Conservation (phyloP, 2,113 vertebrate genomes). For the Gadus macrocephalus region DNA sequence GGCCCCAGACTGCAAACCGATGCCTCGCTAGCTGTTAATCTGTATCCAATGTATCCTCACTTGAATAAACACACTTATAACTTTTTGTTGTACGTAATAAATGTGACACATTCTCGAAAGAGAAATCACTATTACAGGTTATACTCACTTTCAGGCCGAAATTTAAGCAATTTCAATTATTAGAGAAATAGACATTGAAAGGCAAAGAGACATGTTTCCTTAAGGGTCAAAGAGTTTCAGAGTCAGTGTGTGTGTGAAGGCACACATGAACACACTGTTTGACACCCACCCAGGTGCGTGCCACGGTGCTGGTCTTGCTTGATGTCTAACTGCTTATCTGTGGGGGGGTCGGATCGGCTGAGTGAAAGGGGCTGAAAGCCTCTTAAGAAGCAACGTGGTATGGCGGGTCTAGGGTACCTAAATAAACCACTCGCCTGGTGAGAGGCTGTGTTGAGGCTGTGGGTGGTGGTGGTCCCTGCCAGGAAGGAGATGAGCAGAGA, state of each 20-base stretch:
- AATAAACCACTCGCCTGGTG: background rate
- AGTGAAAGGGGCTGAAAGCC: background rate
- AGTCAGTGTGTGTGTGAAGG: too few species aligned
- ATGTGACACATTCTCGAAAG: background rate
- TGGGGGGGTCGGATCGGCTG: background rate
- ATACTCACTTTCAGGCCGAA: too few species aligned
- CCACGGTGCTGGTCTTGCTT: too few species aligned
- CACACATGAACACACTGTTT: too few species aligned
- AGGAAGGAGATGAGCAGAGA: background rate
- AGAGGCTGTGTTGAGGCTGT: background rate
- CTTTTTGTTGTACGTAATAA: slow-evolving; percentile 1
- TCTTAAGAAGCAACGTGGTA: background rate
- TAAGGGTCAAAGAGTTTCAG: too few species aligned
- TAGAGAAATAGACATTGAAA: too few species aligned
- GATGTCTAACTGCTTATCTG: background rate
- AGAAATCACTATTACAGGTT: background rate
- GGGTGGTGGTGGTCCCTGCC: background rate
- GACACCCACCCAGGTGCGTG: too few species aligned
- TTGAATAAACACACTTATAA: background rate
- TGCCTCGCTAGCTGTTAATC: too few species aligned
- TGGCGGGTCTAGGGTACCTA: background rate
- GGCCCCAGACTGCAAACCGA: too few species aligned
- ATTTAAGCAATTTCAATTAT: too few species aligned
- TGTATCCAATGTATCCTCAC: too few species aligned
- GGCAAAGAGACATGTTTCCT: too few species aligned